phyloP scores from a whole-genome alignment of 2,113 vertebrate genomes.

The Ceyx cyanopectus region DNA sequence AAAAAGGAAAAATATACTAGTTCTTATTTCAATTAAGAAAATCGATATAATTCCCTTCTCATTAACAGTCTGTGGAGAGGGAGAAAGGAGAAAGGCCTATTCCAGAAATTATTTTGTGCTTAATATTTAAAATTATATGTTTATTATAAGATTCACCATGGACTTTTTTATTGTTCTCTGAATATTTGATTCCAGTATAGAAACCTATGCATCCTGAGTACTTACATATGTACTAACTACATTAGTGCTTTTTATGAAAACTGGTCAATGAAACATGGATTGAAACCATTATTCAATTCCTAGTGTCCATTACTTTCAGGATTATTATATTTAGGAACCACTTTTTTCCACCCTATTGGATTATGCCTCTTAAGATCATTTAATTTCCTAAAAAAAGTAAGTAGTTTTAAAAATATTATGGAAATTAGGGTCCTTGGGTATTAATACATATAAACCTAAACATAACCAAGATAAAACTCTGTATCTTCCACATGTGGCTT shows the following conservation, averaged over 20 bases:
- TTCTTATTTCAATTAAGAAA: not conserved
- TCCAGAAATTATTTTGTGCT: not conserved
- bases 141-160: not conserved
- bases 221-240: not conserved
- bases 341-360: not conserved
- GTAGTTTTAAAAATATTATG: not conserved
- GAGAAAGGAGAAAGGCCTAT: not conserved
- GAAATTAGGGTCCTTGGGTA: not conserved
- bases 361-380: not conserved
- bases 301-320: not conserved
- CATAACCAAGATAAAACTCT: constrained; percentile 7
- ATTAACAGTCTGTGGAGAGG: not conserved
- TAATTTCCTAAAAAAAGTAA: not conserved
- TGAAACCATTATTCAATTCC: not conserved
- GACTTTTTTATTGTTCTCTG: not conserved
- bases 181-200: not conserved
- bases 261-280: not conserved
- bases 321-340: not conserved
- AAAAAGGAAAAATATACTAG: not conserved
- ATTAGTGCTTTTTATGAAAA: not conserved
- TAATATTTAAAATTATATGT: not conserved
- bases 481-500: constrained; percentile 42
- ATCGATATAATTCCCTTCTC: not conserved
- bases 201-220: not conserved
- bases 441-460: not conserved